These are phyloP conservation scores for Leucophenga varia DNA, from an alignment of 1,140 invertebrate species.

Conservation along the genomic window DNA sequence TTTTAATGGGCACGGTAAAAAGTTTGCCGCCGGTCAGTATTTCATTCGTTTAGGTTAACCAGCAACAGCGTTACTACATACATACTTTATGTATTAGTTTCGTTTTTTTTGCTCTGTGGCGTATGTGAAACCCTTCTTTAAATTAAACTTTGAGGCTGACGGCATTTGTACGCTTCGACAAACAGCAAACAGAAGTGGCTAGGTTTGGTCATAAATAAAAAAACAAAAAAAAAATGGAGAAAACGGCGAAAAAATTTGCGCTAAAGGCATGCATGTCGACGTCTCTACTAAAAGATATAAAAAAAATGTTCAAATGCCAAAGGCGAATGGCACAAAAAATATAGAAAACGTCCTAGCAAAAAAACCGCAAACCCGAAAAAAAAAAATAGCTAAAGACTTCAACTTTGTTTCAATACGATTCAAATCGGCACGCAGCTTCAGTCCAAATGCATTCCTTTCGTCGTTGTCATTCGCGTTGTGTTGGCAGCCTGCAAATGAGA, in stretches of 20 bases:
- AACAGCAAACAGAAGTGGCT: conserved; percentile 24
- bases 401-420: conserved; percentile 50
- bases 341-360: too few relatives aligned
- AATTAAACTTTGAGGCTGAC: conserved; percentile 35
- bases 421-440: conserved; percentile 33
- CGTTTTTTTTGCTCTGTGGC: too few relatives aligned
- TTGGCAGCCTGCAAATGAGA: too few relatives aligned
- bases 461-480: too few relatives aligned
- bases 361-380: conserved; percentile 34
- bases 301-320: conserved; percentile 29
- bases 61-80: too few relatives aligned
- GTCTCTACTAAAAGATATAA: conserved; percentile 16
- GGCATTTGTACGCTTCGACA: conserved; percentile 12
- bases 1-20: conserved; percentile 43
- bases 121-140: conserved; percentile 33
- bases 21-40: conserved; percentile 38
- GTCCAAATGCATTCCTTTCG: too few relatives aligned
- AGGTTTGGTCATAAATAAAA: conserved; percentile 11
- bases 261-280: conserved; percentile 4
- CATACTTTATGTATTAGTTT: too few relatives aligned
- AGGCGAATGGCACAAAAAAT: conserved; percentile 5
- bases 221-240: conserved; percentile 5
- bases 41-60: background rate
- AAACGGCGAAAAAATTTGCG: conserved; percentile 1
- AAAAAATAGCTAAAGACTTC: conserved; percentile 30